Percentiles rank a stretch among this genome's conserved stretches.
Conservation (phyloP, 2,113 vertebrate species). For the Pedetes capensis region DNA sequence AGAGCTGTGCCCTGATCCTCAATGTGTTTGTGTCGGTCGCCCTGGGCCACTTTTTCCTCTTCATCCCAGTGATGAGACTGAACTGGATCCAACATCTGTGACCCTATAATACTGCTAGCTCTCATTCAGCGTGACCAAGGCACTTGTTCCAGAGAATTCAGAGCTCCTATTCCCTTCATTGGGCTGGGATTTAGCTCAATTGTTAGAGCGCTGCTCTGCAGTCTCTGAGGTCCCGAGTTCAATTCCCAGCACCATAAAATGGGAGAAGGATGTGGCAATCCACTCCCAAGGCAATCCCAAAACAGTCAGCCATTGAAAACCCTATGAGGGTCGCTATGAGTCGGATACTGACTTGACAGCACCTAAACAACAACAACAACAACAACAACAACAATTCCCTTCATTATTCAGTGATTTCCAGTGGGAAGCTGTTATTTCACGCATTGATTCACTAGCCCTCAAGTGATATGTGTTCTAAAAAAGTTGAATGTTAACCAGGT, state of each 20-base stretch:
- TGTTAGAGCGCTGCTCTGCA: too few relatives aligned
- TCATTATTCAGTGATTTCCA: background rate
- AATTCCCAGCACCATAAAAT: too few relatives aligned
- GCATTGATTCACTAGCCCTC: background rate
- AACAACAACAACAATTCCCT: too few relatives aligned
- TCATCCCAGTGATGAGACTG: background rate
- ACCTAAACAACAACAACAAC: too few relatives aligned
- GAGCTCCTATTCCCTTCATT: background rate
- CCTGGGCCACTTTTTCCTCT: background rate
- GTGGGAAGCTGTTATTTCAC: background rate
- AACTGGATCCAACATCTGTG: background rate
- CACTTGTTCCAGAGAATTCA: background rate
- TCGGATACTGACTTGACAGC: too few relatives aligned
- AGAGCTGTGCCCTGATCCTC: background rate
- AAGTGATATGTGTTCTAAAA: background rate
- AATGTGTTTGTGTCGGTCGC: background rate
- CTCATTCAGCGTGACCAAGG: background rate
- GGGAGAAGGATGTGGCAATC: too few relatives aligned
- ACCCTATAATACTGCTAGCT: background rate
- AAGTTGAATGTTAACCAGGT: background rate
- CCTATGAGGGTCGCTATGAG: too few relatives aligned
- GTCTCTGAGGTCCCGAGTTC: too few relatives aligned
- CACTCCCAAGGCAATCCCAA: too few relatives aligned
- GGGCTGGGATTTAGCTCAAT: too few relatives aligned
- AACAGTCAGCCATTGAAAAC: too few relatives aligned